A percentile compares a stretch with the other conserved stretches of the same genome.
phyloP scores from a whole-genome alignment of 2,888 invertebrate genomes.

The Adelognathus sp. region DNA sequence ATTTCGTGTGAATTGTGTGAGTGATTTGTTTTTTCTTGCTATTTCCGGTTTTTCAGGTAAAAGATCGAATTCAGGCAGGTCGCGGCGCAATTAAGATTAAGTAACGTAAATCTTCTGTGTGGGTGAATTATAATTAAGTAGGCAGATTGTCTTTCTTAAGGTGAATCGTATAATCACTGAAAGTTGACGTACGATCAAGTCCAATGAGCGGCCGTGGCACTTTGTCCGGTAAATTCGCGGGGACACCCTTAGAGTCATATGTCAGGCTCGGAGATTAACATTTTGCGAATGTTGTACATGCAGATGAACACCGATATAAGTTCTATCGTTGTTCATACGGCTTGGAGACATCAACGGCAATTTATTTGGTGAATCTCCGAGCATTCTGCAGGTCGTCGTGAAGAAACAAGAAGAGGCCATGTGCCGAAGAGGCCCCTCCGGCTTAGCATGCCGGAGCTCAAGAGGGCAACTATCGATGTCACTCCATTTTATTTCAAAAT shows the following conservation, averaged over 20 bases:
- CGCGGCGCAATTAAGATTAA: not conserved
- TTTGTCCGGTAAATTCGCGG: not conserved
- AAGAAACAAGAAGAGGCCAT: slow-evolving; percentile 5
- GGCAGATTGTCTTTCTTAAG: not conserved
- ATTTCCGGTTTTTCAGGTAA: not conserved
- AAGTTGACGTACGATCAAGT: not conserved
- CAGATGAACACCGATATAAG: too few relatives aligned
- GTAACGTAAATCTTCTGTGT: not conserved
- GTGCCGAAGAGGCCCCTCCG: slow-evolving; percentile 6
- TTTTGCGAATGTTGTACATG: too few relatives aligned
- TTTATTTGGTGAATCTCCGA: too few relatives aligned
- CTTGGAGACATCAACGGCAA: not conserved
- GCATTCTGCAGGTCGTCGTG: not conserved
- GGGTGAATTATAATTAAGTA: not conserved
- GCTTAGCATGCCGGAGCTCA: too few relatives aligned
- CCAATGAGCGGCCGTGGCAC: too few relatives aligned
- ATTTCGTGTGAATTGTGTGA: not conserved
- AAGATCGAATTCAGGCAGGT: not conserved
- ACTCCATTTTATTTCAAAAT: not conserved
- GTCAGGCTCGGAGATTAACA: too few relatives aligned
- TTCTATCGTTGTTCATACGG: not conserved
- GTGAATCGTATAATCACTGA: not conserved
- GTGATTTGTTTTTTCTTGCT: not conserved
- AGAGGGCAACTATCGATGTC: not conserved
- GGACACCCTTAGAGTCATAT: too few relatives aligned